Conservation (phyloP, 2,113 vertebrate species). For the Otus sunia region DNA sequence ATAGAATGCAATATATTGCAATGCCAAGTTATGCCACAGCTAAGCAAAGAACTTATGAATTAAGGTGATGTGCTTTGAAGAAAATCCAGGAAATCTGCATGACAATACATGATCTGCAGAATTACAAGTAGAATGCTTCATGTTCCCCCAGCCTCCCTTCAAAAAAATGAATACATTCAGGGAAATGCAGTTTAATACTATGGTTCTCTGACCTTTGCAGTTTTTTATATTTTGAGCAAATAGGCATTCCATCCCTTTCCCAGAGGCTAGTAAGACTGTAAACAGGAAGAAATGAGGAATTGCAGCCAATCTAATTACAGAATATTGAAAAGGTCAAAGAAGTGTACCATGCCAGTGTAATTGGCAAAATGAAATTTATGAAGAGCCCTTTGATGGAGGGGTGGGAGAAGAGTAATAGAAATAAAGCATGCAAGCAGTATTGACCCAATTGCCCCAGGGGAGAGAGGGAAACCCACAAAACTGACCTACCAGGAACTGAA, state of each 20-base stretch:
- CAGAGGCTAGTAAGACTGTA: conserved; percentile 64
- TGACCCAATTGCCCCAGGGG: fast-evolving
- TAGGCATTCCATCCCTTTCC: conserved; percentile 60
- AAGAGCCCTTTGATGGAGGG: background rate
- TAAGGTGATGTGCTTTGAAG: background rate
- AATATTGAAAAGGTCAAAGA: conserved; percentile 77
- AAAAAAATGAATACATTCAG: conserved; percentile 15
- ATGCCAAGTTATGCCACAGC: background rate
- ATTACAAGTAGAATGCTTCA: background rate
- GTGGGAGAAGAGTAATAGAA: background rate
- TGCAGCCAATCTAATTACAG: conserved; percentile 74
- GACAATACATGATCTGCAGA: background rate
- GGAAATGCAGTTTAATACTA: conserved; percentile 36
- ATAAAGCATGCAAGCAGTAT: background rate
- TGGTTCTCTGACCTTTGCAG: conserved; percentile 76
- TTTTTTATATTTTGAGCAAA: conserved; percentile 71
- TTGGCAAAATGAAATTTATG: conserved; percentile 50
- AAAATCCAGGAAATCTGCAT: conserved; percentile 1
- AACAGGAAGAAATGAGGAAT: conserved; percentile 66
- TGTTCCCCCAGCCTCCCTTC: background rate
- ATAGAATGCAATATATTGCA: background rate
- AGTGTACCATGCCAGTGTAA: conserved; percentile 32
- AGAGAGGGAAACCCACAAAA: background rate
- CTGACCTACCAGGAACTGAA: background rate
- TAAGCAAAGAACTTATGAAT: background rate